Conservation (phyloP, 2,888 invertebrate species). For the Acholoe squamosa region DNA sequence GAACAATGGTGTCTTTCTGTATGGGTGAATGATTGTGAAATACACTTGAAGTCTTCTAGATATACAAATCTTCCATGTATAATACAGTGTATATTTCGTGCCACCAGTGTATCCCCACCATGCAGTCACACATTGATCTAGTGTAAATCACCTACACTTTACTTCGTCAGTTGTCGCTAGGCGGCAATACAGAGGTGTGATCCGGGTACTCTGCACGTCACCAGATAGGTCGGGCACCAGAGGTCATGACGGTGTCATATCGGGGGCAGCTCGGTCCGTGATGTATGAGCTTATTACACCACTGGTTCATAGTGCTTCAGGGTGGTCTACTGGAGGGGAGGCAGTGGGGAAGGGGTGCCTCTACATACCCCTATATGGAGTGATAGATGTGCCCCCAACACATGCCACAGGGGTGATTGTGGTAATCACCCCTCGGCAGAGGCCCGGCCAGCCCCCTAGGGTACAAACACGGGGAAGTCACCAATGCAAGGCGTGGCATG, state of each 20-base stretch:
- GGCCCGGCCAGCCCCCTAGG: conserved; percentile 36
- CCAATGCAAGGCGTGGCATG: conserved; percentile 51
- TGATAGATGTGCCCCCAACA: conserved; percentile 41
- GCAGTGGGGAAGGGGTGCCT: no score
- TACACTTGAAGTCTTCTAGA: no score
- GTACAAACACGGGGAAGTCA: conserved; percentile 6
- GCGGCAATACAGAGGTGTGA: conserved; percentile 7
- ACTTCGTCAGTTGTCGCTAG: neutral
- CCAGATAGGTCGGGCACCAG: neutral
- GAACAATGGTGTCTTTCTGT: no score
- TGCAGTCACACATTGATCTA: no score
- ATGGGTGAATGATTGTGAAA: no score
- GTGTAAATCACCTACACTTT: neutral
- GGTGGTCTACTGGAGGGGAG: conserved; percentile 14
- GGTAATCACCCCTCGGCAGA: neutral
- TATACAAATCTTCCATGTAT: no score
- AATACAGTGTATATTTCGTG: no score
- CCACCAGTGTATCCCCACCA: no score
- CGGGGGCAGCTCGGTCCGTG: neutral
- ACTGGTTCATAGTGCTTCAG: conserved; percentile 54
- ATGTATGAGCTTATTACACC: conserved; percentile 53
- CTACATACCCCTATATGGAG: conserved; percentile 11
- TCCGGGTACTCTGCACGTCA: neutral
- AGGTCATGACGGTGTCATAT: neutral
- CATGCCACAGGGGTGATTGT: conserved; percentile 46